A percentile compares a stretch with the other conserved stretches of the same genome.
phyloP scores from a whole-genome alignment of 2,113 vertebrate genomes.

The Corvus moneduloides region DNA sequence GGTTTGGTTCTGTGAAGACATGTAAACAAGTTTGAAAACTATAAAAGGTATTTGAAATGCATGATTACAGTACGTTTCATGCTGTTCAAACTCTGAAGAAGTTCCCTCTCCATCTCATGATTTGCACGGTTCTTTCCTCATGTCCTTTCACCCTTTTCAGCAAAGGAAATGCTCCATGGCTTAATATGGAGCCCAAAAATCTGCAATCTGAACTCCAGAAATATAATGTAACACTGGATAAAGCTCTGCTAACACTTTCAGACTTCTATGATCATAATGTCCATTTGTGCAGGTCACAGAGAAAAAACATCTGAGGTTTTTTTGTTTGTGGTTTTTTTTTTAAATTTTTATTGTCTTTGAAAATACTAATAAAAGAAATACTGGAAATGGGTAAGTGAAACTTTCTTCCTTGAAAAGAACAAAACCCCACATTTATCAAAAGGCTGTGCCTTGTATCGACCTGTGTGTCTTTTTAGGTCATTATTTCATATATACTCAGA shows the following conservation, averaged over 20 bases:
- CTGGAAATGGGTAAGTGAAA: neutral
- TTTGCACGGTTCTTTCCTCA: neutral
- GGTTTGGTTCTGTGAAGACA: neutral
- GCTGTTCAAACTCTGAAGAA: neutral
- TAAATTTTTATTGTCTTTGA: neutral
- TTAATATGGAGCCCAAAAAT: neutral
- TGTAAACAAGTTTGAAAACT: conserved; percentile 14
- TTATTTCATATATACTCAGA: neutral
- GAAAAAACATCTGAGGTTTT: neutral
- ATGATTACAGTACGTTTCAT: neutral
- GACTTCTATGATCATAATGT: no score
- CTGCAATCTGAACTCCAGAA: neutral
- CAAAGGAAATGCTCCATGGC: neutral
- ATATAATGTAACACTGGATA: neutral
- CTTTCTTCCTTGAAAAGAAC: neutral
- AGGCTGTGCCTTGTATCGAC: neutral
- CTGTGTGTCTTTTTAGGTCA: neutral
- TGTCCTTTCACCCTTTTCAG: neutral
- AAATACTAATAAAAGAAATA: neutral
- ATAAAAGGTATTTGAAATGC: neutral
- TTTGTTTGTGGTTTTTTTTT: neutral
- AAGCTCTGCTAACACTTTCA: neutral
- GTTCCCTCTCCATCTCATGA: neutral
- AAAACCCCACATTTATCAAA: neutral
- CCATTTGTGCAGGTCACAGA: neutral